phyloP scores from a whole-genome alignment of 92 coral and sea anemone species.

The Epizoanthus stellaris region DNA sequence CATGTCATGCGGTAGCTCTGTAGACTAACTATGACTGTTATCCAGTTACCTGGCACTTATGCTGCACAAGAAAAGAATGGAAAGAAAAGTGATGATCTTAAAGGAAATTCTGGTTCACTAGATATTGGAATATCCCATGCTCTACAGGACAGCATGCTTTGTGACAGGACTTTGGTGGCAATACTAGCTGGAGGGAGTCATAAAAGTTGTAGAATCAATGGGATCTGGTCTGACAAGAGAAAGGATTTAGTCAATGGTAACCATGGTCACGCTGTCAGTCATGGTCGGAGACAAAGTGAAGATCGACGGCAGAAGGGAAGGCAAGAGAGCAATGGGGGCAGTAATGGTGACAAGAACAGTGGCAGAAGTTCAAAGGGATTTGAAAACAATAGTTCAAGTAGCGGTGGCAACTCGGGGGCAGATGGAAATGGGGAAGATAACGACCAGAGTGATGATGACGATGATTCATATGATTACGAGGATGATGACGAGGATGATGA shows the following conservation, averaged over 20 bases:
- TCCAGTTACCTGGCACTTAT: too few species aligned
- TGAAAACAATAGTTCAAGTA: conserved; percentile 91
- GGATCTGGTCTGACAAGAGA: not conserved
- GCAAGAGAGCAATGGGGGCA: conserved; percentile 41
- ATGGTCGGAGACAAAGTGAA: conserved; percentile 74
- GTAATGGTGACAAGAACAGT: conserved; percentile 56
- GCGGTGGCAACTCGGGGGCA: conserved; percentile 96
- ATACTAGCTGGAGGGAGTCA: too few species aligned
- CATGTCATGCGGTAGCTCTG: too few species aligned
- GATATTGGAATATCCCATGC: too few species aligned
- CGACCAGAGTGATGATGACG: conserved; percentile 90
- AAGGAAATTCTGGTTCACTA: too few species aligned
- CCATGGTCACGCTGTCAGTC: conserved; percentile 49
- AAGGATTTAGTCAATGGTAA: not conserved
- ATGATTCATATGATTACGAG: conserved; percentile 83
- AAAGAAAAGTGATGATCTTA: too few species aligned
- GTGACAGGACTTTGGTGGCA: too few species aligned
- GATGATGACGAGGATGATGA: conserved; percentile 90
- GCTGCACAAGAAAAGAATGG: too few species aligned
- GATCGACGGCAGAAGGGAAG: conserved; percentile 69
- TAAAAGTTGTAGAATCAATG: too few species aligned
- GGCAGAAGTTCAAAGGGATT: conserved; percentile 69
- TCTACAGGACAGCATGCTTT: too few species aligned
- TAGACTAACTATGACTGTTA: too few species aligned
- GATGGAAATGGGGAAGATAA: conserved; percentile 98